A percentile compares a stretch with the other conserved stretches of the same genome.
phyloP scores from a whole-genome alignment of 2,797 vertebrate species.

The Tokudaia muenninki region DNA sequence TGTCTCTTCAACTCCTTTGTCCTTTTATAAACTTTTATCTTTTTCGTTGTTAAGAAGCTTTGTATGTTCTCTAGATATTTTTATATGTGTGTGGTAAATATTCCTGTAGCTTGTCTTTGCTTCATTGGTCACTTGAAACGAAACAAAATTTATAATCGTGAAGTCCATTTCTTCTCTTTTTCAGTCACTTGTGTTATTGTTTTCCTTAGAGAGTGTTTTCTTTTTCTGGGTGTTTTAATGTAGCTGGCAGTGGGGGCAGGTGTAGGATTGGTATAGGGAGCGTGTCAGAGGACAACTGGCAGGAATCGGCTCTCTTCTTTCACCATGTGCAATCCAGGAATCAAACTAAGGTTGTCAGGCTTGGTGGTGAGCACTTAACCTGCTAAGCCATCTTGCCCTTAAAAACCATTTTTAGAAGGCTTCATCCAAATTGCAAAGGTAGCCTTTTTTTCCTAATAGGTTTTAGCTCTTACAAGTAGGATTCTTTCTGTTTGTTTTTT shows the following conservation, averaged over 20 bases:
- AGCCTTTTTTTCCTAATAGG: background rate
- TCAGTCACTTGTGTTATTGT: background rate
- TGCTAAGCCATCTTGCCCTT: background rate
- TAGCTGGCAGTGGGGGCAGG: background rate
- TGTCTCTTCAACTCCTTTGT: background rate
- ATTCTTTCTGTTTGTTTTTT: background rate
- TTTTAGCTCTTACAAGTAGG: constrained; percentile 7
- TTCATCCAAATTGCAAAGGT: constrained; percentile 12
- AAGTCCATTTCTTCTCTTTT: background rate
- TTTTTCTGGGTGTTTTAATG: background rate
- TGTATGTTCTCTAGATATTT: background rate
- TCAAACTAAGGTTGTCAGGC: background rate
- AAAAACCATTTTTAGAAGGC: background rate
- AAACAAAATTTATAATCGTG: constrained; percentile 6
- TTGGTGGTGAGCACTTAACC: background rate
- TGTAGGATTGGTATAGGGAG: background rate
- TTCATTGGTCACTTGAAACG: background rate
- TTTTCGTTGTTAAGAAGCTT: constrained; percentile 9
- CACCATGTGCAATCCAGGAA: background rate
- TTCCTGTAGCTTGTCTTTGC: background rate
- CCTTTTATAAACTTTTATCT: constrained; percentile 44
- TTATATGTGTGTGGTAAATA: background rate
- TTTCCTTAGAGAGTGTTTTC: constrained; percentile 8
- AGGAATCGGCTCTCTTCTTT: background rate
- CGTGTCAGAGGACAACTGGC: background rate